These are phyloP conservation scores for Lepilemur ruficaudatus DNA, from an alignment of 2,797 vertebrate species.

Conservation along the genomic window DNA sequence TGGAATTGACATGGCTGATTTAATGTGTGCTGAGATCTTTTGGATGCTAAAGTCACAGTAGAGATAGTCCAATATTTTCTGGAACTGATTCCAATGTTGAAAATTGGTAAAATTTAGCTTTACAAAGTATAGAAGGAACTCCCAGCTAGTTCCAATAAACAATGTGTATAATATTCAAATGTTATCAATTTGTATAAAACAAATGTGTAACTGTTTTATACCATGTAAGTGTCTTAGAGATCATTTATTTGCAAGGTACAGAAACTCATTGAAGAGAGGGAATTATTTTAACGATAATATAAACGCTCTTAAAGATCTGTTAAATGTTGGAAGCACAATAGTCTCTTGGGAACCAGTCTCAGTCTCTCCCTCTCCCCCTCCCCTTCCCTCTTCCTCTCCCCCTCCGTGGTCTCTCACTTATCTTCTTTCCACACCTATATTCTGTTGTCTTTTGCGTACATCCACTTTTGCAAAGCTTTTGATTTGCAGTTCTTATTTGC, in stretches of 20 bases:
- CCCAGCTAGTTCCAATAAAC: neutral
- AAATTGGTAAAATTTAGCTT: neutral
- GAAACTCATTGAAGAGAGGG: neutral
- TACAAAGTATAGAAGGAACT: neutral
- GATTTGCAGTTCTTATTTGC: neutral
- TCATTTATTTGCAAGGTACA: neutral
- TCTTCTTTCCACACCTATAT: neutral
- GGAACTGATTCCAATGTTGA: neutral
- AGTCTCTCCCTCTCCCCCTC: neutral
- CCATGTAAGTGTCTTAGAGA: neutral
- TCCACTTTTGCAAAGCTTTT: neutral
- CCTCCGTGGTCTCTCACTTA: neutral
- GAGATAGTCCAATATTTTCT: neutral
- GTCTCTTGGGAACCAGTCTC: neutral
- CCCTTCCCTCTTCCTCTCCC: neutral
- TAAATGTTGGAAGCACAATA: neutral
- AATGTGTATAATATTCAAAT: neutral
- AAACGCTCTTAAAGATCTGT: neutral
- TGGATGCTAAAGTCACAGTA: neutral
- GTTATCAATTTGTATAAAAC: neutral
- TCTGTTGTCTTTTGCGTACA: neutral
- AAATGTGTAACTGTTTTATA: neutral
- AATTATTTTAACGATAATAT: neutral
- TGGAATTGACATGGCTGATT: neutral
- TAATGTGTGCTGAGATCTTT: neutral